Conservation (phyloP, 2,888 invertebrate species). For the Tolmerus cingulatus region DNA sequence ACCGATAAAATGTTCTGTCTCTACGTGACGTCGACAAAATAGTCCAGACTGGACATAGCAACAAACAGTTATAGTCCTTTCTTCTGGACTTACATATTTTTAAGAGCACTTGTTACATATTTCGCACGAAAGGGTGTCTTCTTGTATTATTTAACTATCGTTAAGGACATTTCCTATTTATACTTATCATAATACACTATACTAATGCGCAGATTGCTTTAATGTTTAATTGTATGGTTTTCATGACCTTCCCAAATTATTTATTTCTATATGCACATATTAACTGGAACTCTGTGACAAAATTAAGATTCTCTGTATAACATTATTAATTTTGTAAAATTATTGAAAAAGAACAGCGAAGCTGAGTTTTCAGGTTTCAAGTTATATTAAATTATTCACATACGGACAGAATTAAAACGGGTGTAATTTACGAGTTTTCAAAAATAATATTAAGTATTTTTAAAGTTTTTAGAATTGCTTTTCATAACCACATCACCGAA, state of each 20-base stretch:
- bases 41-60: neutral
- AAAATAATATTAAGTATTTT: too few relatives aligned
- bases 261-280: neutral
- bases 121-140: neutral
- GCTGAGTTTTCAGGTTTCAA: too few relatives aligned
- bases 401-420: too few relatives aligned
- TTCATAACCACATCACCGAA: too few relatives aligned
- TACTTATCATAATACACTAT: neutral
- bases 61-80: neutral
- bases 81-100: neutral
- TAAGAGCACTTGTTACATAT: neutral
- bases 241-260: neutral
- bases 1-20: neutral
- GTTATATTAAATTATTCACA: too few relatives aligned
- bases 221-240: neutral
- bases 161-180: neutral
- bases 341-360: too few relatives aligned
- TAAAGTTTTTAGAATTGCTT: too few relatives aligned
- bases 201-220: neutral
- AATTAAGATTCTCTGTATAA: too few relatives aligned
- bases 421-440: too few relatives aligned
- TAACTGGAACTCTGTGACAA: too few relatives aligned
- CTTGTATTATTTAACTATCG: neutral
- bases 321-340: too few relatives aligned
- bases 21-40: neutral